phyloP scores from a whole-genome alignment of 2,888 invertebrate species.

The Seira sanloemensis region DNA sequence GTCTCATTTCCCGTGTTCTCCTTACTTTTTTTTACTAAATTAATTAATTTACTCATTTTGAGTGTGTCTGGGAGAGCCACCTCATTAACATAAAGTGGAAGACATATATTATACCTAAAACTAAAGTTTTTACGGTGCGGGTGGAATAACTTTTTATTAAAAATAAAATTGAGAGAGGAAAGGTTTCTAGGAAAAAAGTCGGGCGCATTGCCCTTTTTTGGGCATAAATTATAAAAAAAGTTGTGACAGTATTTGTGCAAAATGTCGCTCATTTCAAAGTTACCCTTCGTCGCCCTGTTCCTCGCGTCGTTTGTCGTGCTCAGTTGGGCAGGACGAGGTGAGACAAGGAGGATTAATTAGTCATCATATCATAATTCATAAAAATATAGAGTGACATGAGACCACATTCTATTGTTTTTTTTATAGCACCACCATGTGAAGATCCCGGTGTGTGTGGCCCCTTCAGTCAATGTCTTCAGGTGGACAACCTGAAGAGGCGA shows the following conservation, averaged over 20 bases:
- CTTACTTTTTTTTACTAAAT: constrained; percentile 51
- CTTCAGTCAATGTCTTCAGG: constrained; percentile 72
- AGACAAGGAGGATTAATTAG: constrained; percentile 13
- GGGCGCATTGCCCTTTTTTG: constrained; percentile 58
- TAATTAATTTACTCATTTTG: not conserved
- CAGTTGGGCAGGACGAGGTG: constrained; percentile 61
- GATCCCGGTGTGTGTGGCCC: constrained; percentile 73
- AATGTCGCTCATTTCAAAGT: constrained; percentile 43
- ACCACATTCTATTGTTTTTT: not conserved
- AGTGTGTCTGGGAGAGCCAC: not conserved
- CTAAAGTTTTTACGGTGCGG: not conserved
- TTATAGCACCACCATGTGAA: constrained; percentile 72
- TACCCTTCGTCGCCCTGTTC: constrained; percentile 38
- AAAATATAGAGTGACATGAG: constrained; percentile 3
- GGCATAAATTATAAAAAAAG: constrained; percentile 17
- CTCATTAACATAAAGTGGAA: not conserved
- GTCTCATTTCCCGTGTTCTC: constrained; percentile 25
- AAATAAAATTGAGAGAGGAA: not conserved
- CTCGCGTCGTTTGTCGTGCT: constrained; percentile 16
- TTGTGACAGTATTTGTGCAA: not conserved
- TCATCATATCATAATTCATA: too few species aligned
- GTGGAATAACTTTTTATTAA: not conserved
- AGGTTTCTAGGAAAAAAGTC: not conserved
- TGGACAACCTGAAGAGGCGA: constrained; percentile 72
- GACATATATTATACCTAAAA: too few species aligned